Evolutionary conservation across 2,797 vertebrate genomes (phyloP).

Genomic region (Mallotus villosus): DNA sequence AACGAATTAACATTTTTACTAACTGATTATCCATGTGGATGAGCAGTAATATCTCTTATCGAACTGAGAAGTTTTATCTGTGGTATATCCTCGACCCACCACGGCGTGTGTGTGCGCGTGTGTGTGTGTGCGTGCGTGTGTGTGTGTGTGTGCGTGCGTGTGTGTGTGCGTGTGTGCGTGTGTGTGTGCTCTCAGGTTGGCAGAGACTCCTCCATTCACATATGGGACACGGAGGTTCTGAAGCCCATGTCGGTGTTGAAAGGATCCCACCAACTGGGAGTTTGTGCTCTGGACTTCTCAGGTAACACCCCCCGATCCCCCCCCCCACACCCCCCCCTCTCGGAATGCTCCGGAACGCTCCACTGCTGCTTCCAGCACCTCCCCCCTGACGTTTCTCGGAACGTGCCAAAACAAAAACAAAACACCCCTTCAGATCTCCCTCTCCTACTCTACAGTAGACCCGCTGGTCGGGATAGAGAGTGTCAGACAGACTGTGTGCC

Average conservation of each 20-base stretch:
- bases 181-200: constrained; percentile 80
- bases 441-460: background rate
- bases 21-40: too few relatives aligned
- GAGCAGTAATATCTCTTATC: too few relatives aligned
- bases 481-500: too few relatives aligned
- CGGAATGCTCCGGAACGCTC: too few relatives aligned
- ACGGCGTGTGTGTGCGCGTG: too few relatives aligned
- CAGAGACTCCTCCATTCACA: constrained; percentile 91
- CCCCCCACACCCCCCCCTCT: too few relatives aligned
- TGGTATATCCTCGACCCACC: too few relatives aligned
- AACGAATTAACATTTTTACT: too few relatives aligned
- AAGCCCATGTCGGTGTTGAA: constrained; percentile 94
- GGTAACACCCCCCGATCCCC: constrained; percentile 68
- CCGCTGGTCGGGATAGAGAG: too few relatives aligned
- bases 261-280: constrained; percentile 95
- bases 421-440: background rate
- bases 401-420: background rate
- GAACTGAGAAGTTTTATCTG: too few relatives aligned
- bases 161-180: background rate
- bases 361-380: background rate
- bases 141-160: background rate
- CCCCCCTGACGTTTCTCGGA: constrained; percentile 19
- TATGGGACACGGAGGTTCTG: constrained; percentile 96
- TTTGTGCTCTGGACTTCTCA: constrained; percentile 97
- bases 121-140: too few relatives aligned